Evolutionary conservation across 2,113 vertebrate genomes (phyloP), one percentile per base, ranked within the genome.

Genomic region (Gobio gobio): DNA sequence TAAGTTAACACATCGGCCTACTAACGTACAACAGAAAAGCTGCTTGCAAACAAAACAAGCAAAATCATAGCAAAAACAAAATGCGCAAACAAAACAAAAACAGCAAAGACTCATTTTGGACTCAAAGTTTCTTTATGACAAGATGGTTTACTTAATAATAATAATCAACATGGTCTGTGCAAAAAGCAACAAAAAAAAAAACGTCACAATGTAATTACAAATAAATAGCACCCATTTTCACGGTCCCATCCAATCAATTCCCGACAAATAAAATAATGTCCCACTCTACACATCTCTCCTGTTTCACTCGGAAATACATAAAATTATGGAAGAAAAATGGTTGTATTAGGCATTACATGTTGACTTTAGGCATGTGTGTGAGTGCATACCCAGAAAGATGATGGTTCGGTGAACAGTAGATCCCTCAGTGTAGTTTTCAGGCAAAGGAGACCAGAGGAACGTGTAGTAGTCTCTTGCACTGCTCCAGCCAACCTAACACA

Each of bases 381-480:
- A 61, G 82, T 83, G 74, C 61, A 68, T 93, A 98, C 98, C 98
- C 96, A 99, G 98, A 94, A 99, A 99, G 85, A 96, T 94, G 83
- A 99, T 93, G 61, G 97, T 95, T 91, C 96, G 96, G 89, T 97
- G 96, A 89, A 96, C 95, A 79, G 95, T 96, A 88, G 96, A 96
- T 88, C 96, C 97, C 91, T 96, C 95, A 86, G 95, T 93, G 82
- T 97, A 98, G 90, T 96, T 94, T 89, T 99, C 97, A 84, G 97
- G 97, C 96, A 97, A 95, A 59, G 97, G 97, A 72, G 97, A 98
- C 98, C 98, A 99, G 78, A 99, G 94, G 91, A 99, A 99, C 0
- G 98, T 99, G 85, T 98, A 99, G 93, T 99, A 99, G 92, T 99
- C 98, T 89, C 98, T 95, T 76, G 98, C 96, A 54, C 98, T 99